phyloP scores from a whole-genome alignment of 2,113 vertebrate species.

The Campylorhamphus procurvoides region DNA sequence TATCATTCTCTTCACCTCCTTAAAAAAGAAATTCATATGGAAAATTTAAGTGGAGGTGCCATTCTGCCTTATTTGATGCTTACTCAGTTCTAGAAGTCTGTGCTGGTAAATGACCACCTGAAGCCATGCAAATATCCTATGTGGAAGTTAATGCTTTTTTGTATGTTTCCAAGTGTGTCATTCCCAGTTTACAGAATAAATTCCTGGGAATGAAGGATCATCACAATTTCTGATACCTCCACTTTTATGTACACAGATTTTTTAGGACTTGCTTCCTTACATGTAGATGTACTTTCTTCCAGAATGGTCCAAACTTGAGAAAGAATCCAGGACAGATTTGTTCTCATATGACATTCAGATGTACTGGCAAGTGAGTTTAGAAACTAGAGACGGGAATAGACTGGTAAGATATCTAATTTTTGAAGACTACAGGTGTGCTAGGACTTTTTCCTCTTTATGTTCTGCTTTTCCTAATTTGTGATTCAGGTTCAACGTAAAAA shows the following conservation, averaged over 20 bases:
- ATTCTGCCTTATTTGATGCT: neutral
- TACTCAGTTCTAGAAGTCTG: neutral
- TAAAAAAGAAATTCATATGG: neutral
- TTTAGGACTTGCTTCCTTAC: neutral
- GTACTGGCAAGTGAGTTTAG: neutral
- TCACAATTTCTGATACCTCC: neutral
- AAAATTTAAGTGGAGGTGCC: neutral
- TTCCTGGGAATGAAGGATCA: neutral
- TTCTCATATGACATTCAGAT: neutral
- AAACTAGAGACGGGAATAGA: neutral
- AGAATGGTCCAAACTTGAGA: neutral
- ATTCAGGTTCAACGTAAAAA: neutral
- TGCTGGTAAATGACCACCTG: neutral
- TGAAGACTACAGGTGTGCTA: neutral
- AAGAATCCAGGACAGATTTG: neutral
- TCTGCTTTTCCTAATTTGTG: neutral
- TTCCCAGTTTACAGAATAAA: neutral
- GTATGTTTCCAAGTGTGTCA: neutral
- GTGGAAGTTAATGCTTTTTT: neutral
- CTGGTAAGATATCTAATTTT: neutral
- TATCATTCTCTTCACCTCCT: neutral
- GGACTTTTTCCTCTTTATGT: neutral
- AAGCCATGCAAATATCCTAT: neutral
- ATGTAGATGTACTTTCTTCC: neutral
- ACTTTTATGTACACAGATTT: neutral